These are phyloP conservation scores for Callinectes sapidus DNA, from an alignment of 2,888 invertebrate genomes.

Conservation along the genomic window DNA sequence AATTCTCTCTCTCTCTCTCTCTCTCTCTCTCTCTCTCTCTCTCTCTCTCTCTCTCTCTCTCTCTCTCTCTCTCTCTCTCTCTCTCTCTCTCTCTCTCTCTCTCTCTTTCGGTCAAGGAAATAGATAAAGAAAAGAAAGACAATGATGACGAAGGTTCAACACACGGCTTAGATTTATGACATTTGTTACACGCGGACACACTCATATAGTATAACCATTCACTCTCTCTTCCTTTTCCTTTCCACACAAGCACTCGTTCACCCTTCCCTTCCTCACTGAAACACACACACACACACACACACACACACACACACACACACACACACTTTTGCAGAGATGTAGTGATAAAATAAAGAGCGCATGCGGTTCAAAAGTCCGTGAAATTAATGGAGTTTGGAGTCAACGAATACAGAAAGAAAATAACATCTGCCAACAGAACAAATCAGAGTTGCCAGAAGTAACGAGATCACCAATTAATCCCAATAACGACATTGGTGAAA, in stretches of 20 bases:
- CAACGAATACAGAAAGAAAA: slow-evolving; percentile 21
- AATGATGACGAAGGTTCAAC: no score
- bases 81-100: no score
- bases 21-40: no score
- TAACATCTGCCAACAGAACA: slow-evolving; percentile 21
- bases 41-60: no score
- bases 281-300: background rate
- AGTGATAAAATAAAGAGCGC: slow-evolving; percentile 8
- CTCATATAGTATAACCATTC: background rate
- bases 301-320: slow-evolving; percentile 3
- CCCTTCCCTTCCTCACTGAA: background rate
- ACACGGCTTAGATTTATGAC: background rate
- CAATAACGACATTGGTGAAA: slow-evolving; percentile 11
- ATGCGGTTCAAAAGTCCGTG: background rate
- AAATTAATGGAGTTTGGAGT: slow-evolving; percentile 27
- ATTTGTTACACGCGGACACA: background rate
- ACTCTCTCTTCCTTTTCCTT: background rate
- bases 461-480: slow-evolving; percentile 21
- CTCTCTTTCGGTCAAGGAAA: no score
- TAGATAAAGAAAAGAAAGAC: no score
- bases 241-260: no score
- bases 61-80: no score
- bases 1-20: no score
- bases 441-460: slow-evolving; percentile 33
- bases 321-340: background rate